Conservation (phyloP, 30 jellyfish, hydroid and myxozoan genomes). For the Aurelia aurita region DNA sequence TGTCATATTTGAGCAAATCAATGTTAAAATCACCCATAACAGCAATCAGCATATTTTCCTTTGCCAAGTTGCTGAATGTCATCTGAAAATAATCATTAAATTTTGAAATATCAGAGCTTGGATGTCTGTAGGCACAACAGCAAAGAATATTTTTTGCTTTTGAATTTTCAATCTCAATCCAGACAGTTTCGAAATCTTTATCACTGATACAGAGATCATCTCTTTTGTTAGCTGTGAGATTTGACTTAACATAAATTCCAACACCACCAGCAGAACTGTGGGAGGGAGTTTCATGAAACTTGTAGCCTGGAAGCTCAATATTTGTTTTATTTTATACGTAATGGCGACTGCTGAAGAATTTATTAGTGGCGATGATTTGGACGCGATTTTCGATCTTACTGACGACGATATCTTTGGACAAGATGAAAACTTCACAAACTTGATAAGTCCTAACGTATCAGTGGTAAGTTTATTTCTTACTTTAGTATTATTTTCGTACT, state of each 20-base stretch:
- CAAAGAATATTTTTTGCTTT: constrained; percentile 14
- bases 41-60: constrained; percentile 48
- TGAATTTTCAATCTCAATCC: constrained; percentile 30
- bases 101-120: background rate
- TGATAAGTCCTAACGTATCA: background rate
- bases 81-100: background rate
- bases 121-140: constrained; percentile 46
- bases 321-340: too few species aligned
- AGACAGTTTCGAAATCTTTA: constrained; percentile 29
- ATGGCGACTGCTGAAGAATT: background rate
- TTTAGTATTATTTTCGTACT: background rate
- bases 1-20: constrained; percentile 22
- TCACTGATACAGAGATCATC: constrained; percentile 21
- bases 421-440: background rate
- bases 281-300: too few species aligned
- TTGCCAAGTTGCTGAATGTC: constrained; percentile 2
- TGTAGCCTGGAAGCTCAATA: too few species aligned
- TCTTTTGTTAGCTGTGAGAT: too few species aligned
- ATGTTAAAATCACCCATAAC: too few species aligned
- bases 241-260: too few species aligned
- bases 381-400: too few species aligned
- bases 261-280: too few species aligned
- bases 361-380: too few species aligned
- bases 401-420: background rate
- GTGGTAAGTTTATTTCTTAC: background rate